Conservation (phyloP, 2,797 vertebrate genomes). For the Helarctos malayanus region DNA sequence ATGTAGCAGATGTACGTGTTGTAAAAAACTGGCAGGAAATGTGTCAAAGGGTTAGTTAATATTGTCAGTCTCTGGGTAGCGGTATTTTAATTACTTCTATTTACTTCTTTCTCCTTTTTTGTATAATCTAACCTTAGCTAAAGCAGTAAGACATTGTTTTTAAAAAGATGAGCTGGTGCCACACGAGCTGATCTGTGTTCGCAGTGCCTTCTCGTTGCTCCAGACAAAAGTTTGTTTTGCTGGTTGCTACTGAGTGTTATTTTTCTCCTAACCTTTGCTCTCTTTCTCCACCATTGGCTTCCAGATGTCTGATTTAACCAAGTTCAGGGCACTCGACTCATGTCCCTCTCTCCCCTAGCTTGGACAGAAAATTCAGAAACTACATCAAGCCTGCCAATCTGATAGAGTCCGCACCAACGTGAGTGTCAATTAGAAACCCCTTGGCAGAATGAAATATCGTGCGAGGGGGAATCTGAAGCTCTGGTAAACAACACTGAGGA, state of each 20-base stretch:
- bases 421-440: neutral
- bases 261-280: constrained; percentile 77
- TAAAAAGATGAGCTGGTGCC: neutral
- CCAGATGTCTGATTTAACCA: constrained; percentile 65
- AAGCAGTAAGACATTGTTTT: neutral
- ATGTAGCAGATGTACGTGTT: neutral
- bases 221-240: constrained; percentile 77
- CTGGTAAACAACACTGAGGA: constrained; percentile 21
- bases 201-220: constrained; percentile 40
- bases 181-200: neutral
- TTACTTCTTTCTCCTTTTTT: neutral
- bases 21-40: neutral
- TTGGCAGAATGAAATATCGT: neutral
- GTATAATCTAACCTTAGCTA: neutral
- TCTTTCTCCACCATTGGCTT: constrained; percentile 64
- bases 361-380: constrained; percentile 27
- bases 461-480: neutral
- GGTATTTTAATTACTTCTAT: neutral
- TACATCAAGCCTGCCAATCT: neutral
- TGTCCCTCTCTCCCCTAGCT: neutral
- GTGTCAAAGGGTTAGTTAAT: neutral
- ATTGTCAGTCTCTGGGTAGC: neutral
- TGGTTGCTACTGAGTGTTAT: constrained; percentile 67
- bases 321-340: neutral
- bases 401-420: neutral